Base-by-base conservation (phyloP, 2,113 vertebrate genomes). In the Petromus typicus region DNA sequence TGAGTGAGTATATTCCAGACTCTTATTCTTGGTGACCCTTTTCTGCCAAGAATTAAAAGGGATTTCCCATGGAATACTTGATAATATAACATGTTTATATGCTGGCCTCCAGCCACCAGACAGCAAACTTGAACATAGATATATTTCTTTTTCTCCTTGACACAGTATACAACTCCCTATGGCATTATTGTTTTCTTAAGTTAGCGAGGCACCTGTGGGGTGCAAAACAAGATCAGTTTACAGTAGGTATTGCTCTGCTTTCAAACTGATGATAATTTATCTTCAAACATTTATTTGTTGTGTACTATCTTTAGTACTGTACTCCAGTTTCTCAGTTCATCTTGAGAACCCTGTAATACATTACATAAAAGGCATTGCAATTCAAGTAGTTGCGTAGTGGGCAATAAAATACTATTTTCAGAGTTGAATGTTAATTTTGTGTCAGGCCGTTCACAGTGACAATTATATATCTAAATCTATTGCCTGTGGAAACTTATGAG, bases 71-170 rank as follows among this genome's bases (percentile, higher is more conserved):
- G 54, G 67, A 63, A 57, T 30, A 51, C 40, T 75, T 27, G 51
- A 64, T 96, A 40, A 45, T 76, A 2, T 4, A 76, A 6, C 71
- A 71, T 82, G 67, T 97, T 94, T 51, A 43, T 48, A 63, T 56
- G 30, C 48, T 96, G 64, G 45, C 69, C 57, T 83, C 54, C 40
- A 84, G 61, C 57, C 69, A 90, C 43, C 17, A 81, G 84, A 73
- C 27, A 89, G 51, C 59, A 91, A 34, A 80, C 54, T 86, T 92
- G 48, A 84, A 76, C 45, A 59, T 51, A 66, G 22, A 67, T 51
- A 16, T 51, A 86, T 92, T 95, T 96, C n/a, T 96, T 73, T 25
- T 71, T 95, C 69, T 86, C 12, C 54, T 71, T 91, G 75, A 89
- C 51, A 51, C 45, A 30, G 43, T 87, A 4, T 12, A 40, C 13